These are phyloP conservation scores for Gymnocheta viridis DNA, from an alignment of 2,888 invertebrate genomes.

Conservation along the genomic window DNA sequence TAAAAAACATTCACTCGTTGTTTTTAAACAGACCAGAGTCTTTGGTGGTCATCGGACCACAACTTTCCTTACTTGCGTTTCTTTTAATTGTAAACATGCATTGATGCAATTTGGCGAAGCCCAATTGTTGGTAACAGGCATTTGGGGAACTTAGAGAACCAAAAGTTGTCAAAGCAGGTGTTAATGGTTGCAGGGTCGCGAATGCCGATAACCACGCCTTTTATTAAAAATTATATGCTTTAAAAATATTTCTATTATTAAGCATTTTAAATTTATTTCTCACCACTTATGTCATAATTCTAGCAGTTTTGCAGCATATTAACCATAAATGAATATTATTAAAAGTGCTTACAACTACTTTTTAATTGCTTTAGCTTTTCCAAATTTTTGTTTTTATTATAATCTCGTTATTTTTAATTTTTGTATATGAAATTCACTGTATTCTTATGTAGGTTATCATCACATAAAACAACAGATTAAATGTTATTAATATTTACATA, in stretches of 20 bases:
- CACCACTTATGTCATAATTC: neutral
- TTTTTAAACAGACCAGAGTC: too few relatives aligned
- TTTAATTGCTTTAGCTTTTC: neutral
- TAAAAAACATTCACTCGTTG: too few relatives aligned
- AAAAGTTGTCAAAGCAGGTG: too few relatives aligned
- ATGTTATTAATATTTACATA: slow-evolving; percentile 65
- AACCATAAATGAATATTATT: neutral
- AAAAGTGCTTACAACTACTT: neutral
- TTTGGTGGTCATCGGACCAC: too few relatives aligned
- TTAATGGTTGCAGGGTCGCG: too few relatives aligned
- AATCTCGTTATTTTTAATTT: slow-evolving; percentile 4
- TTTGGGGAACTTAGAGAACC: too few relatives aligned
- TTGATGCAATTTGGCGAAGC: too few relatives aligned
- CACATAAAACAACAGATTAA: slow-evolving; percentile 49
- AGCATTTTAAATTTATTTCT: neutral
- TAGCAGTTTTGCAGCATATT: neutral
- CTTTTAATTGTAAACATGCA: too few relatives aligned
- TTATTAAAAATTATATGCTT: too few relatives aligned
- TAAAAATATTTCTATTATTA: neutral
- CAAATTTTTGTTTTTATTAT: neutral
- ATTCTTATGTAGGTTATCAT: slow-evolving; percentile 72
- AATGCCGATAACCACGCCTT: too few relatives aligned
- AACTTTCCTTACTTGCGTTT: too few relatives aligned
- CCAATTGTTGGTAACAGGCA: too few relatives aligned
- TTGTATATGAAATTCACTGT: slow-evolving; percentile 68